These are phyloP conservation scores for Leucophenga varia DNA, from an alignment of 1,140 invertebrate genomes.

Conservation along the genomic window DNA sequence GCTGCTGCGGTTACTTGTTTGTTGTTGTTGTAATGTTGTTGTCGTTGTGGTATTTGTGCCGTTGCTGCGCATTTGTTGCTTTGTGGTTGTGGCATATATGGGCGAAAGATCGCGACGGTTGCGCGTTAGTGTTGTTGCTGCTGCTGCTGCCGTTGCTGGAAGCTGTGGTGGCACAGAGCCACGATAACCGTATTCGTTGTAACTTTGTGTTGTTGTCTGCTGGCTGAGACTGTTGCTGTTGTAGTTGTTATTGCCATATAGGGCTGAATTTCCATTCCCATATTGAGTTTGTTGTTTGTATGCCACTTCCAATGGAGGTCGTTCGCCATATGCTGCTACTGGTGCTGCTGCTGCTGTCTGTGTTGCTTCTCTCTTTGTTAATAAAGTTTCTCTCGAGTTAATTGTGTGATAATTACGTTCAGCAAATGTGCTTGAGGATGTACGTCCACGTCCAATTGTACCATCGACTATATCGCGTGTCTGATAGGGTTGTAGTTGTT, in stretches of 20 bases:
- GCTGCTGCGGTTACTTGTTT: conserved; percentile 17
- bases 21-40: conserved; percentile 60
- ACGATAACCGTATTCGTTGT: too few relatives aligned
- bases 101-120: conserved; percentile 46
- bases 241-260: conserved; percentile 10
- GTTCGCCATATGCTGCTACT: conserved; percentile 13
- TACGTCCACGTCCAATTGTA: conserved; percentile 32
- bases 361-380: too few relatives aligned
- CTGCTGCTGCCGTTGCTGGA: conserved; percentile 23
- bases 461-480: conserved; percentile 35
- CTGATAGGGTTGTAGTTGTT: conserved; percentile 24
- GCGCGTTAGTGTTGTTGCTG: conserved; percentile 27
- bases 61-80: conserved; percentile 23
- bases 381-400: too few relatives aligned
- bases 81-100: conserved; percentile 49
- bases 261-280: conserved; percentile 17
- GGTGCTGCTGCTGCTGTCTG: conserved; percentile 18
- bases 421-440: conserved; percentile 37
- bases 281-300: conserved; percentile 16
- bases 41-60: conserved; percentile 5
- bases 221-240: conserved; percentile 14
- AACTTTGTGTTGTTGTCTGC: neutral
- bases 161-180: conserved; percentile 10
- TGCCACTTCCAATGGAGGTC: conserved; percentile 24
- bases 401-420: conserved; percentile 56